Base-by-base conservation (phyloP, 2,113 vertebrate genomes). In the Chloebia gouldiae region DNA sequence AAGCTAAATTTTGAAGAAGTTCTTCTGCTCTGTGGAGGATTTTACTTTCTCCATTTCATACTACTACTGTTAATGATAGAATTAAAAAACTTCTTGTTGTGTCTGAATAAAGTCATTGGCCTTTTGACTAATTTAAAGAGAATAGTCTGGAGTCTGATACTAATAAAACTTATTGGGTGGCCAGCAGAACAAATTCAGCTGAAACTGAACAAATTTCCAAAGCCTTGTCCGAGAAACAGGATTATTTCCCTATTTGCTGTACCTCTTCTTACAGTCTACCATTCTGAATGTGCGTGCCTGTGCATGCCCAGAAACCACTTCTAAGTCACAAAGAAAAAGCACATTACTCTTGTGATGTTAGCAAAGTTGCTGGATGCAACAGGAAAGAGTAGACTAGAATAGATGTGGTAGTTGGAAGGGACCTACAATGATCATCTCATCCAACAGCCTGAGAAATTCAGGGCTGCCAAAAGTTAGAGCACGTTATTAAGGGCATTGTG, bases 151-250 rank as follows among this genome's bases (percentile, higher is more conserved):
- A 88, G 71, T 85, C 93, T 96, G 90, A 96, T 60, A 93, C 56
- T 92, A 96, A 96, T 95, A 96, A 96, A 96, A 93, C 90, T 88
- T 93, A 84, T 28, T 95, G 93, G 93, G 90, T 96, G 88, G 93
- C 72, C 72, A 0, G 88, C 39, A 86, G 69, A 95, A 92, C 35
- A 83, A 83, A 75, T 86, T 64, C 64, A 95, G 64, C 72, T 83
- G 54, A 88, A 88, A 87, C 50, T 82, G 68, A 96, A 94, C 27
- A 81, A 83, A 73, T 53, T 95, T 94, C 72, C 47, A 83, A 92
- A 90, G 42, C 40, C 68, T 56, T 57, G 44, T 86, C 69, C 0
- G 21, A 80, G 71, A 86, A 92, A 73, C 15, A 40, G 51, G 24
- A 90, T 78, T 88, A 81, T 44, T 91, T 85, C 63, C 37, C 40